phyloP scores from a whole-genome alignment of 2,113 vertebrate genomes.

The Pyrgilauda ruficollis region DNA sequence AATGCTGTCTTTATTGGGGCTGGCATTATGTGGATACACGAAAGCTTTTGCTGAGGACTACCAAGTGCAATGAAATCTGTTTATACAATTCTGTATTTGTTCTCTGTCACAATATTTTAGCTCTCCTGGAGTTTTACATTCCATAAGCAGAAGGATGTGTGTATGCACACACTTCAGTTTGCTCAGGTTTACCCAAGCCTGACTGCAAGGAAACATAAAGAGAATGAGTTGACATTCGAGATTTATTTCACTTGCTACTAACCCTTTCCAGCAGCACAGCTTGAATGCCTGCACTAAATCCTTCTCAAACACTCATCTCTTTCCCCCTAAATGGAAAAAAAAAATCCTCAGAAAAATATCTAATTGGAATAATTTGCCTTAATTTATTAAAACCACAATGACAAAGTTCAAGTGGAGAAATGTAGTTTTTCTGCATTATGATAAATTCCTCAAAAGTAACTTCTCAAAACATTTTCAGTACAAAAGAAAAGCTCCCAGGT shows the following conservation, averaged over 20 bases:
- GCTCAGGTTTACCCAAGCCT: background rate
- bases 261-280: background rate
- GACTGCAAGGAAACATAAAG: background rate
- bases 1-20: background rate
- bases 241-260: background rate
- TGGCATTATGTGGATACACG: fast-evolving
- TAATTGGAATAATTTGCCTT: background rate
- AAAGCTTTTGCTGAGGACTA: background rate
- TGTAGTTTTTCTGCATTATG: background rate
- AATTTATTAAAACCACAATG: background rate
- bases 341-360: background rate
- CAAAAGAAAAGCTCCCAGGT: background rate
- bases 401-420: background rate
- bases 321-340: background rate
- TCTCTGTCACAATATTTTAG: background rate
- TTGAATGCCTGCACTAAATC: background rate
- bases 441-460: background rate
- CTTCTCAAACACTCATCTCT: background rate
- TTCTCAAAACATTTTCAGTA: background rate
- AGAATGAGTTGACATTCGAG: background rate
- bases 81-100: background rate
- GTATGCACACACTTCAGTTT: background rate
- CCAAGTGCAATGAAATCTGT: background rate
- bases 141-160: background rate
- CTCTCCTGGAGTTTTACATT: background rate